Evolutionary conservation across 1,140 invertebrate species (phyloP).

Genomic region (Drosophila albomicans): DNA sequence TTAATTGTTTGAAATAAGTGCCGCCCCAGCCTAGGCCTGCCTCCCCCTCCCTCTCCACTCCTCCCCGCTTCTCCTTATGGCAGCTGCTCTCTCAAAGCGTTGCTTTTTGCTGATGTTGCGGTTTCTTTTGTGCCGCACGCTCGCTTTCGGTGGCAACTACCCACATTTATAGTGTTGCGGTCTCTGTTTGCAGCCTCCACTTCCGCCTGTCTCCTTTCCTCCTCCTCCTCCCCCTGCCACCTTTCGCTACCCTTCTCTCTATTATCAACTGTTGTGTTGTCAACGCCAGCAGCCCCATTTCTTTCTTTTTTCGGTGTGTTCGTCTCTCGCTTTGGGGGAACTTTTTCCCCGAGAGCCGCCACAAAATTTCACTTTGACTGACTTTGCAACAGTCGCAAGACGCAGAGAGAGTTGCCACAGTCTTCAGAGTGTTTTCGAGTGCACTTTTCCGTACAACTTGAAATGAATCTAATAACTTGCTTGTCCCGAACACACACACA

Average conservation of each 20-base stretch:
- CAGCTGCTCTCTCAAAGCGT: slow-evolving; percentile 4
- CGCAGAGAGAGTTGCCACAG: background rate
- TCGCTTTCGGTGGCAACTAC: slow-evolving; percentile 54
- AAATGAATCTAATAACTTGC: slow-evolving; percentile 82
- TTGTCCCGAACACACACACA: slow-evolving; percentile 37
- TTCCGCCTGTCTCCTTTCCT: background rate
- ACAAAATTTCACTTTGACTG: slow-evolving; percentile 75
- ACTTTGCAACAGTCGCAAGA: slow-evolving; percentile 44
- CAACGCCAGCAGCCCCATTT: slow-evolving; percentile 67
- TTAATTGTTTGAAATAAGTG: slow-evolving; percentile 84
- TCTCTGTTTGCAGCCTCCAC: slow-evolving; percentile 49
- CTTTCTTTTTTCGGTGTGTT: slow-evolving; percentile 11
- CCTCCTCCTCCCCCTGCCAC: background rate
- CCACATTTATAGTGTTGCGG: slow-evolving; percentile 82
- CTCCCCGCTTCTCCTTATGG: background rate
- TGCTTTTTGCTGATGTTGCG: slow-evolving; percentile 76
- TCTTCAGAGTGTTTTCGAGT: slow-evolving; percentile 68
- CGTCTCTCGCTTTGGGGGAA: slow-evolving; percentile 1
- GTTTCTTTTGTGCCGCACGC: slow-evolving; percentile 75
- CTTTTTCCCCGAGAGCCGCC: slow-evolving; percentile 10
- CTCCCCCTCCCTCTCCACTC: background rate
- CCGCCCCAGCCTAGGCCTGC: slow-evolving; percentile 43
- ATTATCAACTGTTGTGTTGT: slow-evolving; percentile 55
- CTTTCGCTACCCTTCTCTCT: background rate
- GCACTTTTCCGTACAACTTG: slow-evolving; percentile 78